A percentile compares a stretch with the other conserved stretches of the same genome.
These are phyloP conservation scores for Choreutis nemorana DNA, from an alignment of 2,888 invertebrate species.

Conservation along the genomic window DNA sequence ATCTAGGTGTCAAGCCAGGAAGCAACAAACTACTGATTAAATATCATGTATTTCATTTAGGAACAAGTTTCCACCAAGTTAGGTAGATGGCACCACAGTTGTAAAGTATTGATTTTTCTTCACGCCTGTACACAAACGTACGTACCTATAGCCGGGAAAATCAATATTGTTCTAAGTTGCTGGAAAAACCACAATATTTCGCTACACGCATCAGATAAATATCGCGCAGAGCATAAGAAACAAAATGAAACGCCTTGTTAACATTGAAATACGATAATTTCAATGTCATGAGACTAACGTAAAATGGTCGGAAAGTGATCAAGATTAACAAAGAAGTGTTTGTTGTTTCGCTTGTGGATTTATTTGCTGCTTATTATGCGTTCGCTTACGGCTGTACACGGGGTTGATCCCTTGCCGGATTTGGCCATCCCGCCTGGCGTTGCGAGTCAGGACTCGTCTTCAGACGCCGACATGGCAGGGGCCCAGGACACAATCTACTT, in stretches of 20 bases:
- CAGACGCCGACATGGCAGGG: conserved; percentile 76
- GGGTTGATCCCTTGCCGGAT: conserved; percentile 55
- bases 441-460: conserved; percentile 33
- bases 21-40: too few species aligned
- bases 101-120: conserved; percentile 46
- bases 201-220: too few species aligned
- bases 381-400: conserved; percentile 49
- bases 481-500: conserved; percentile 96
- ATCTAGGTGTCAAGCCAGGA: too few species aligned
- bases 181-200: too few species aligned
- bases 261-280: too few species aligned
- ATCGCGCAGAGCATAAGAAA: too few species aligned
- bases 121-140: too few species aligned
- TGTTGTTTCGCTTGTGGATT: conserved; percentile 52
- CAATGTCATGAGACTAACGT: too few species aligned
- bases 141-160: too few species aligned
- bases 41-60: too few species aligned
- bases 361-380: conserved; percentile 62
- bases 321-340: conserved; percentile 37
- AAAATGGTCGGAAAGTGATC: conserved; percentile 42
- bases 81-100: conserved; percentile 39
- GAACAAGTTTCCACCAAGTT: conserved; percentile 8
- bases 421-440: conserved; percentile 40
- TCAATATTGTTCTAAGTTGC: conserved; percentile 10
- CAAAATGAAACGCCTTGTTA: too few species aligned